Percentiles rank a stretch among this genome's conserved stretches.
These are phyloP conservation scores for Stenichneumon culpator DNA, from an alignment of 2,888 invertebrate species.

Conservation along the genomic window DNA sequence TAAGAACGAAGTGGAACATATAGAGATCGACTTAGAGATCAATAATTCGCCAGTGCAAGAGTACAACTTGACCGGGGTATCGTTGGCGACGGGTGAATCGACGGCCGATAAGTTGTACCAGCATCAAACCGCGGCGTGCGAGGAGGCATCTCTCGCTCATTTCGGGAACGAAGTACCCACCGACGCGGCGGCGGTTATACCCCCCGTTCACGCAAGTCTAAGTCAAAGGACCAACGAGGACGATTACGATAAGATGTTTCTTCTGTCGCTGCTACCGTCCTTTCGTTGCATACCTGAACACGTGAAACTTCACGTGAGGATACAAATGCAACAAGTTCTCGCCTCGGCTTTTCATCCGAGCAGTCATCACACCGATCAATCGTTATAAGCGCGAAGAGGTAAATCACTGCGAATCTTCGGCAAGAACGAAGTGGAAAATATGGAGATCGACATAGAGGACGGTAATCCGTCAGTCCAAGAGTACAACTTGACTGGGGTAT, in stretches of 20 bases:
- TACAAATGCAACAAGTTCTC: slow-evolving; percentile 82
- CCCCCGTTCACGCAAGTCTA: slow-evolving; percentile 73
- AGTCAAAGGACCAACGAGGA: slow-evolving; percentile 77
- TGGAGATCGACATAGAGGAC: slow-evolving; percentile 48
- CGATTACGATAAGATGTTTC: slow-evolving; percentile 83
- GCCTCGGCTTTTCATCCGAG: slow-evolving; percentile 65
- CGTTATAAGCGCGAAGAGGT: slow-evolving; percentile 35
- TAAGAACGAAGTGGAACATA: slow-evolving; percentile 47
- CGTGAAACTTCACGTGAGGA: slow-evolving; percentile 81
- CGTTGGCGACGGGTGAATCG: background rate
- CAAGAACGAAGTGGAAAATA: slow-evolving; percentile 44
- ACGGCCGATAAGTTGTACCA: slow-evolving; percentile 61
- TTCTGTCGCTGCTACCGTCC: slow-evolving; percentile 80
- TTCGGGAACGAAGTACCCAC: slow-evolving; percentile 80
- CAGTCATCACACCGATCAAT: slow-evolving; percentile 49
- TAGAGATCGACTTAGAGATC: slow-evolving; percentile 48
- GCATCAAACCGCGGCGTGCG: slow-evolving; percentile 75
- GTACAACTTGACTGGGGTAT: slow-evolving; percentile 37
- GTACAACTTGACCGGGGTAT: slow-evolving; percentile 37
- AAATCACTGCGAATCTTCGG: no score
- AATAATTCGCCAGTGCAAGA: slow-evolving; percentile 33
- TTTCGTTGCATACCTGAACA: slow-evolving; percentile 81
- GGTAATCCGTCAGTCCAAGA: slow-evolving; percentile 33
- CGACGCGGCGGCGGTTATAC: slow-evolving; percentile 72
- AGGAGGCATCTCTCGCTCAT: slow-evolving; percentile 78